Conservation (phyloP, 2,888 invertebrate species). For the Chrysopilus asiliformis region DNA sequence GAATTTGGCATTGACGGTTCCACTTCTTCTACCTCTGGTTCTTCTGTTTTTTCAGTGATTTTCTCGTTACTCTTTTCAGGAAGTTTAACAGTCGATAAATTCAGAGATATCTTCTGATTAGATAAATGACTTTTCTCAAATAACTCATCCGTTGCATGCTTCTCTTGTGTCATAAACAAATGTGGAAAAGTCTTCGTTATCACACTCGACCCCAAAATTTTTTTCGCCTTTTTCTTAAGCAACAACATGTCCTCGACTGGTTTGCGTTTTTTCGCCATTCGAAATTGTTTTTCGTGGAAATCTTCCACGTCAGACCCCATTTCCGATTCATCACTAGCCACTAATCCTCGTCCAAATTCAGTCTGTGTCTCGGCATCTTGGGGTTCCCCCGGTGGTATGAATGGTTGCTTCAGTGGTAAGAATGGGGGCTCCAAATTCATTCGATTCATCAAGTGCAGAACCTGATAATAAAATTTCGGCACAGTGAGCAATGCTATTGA, state of each 20-base stretch:
- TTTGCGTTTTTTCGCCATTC: constrained; percentile 15
- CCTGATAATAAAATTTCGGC: constrained; percentile 71
- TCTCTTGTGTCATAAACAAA: not conserved
- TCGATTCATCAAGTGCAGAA: constrained; percentile 87
- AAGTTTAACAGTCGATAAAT: constrained; percentile 13
- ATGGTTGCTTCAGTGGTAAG: constrained; percentile 27
- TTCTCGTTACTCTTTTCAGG: constrained; percentile 1
- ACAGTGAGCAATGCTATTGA: constrained; percentile 58
- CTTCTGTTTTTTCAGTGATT: not conserved
- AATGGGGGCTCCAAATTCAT: constrained; percentile 86
- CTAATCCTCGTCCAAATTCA: constrained; percentile 12
- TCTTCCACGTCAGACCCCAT: constrained; percentile 29
- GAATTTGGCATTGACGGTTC: too few species aligned
- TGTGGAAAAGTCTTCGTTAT: not conserved
- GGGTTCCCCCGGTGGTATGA: constrained; percentile 8
- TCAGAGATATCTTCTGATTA: constrained; percentile 21
- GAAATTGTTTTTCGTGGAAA: constrained; percentile 19
- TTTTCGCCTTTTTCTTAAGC: constrained; percentile 23
- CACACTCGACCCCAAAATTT: constrained; percentile 19
- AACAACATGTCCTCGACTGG: constrained; percentile 11
- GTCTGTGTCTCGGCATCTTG: constrained; percentile 25
- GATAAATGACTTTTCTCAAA: constrained; percentile 12
- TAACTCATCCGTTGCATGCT: not conserved
- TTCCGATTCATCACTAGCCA: constrained; percentile 25
- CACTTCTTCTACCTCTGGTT: not conserved